Evolutionary conservation across 2,797 vertebrate species (phyloP).

Genomic region (Lacerta viridis): DNA sequence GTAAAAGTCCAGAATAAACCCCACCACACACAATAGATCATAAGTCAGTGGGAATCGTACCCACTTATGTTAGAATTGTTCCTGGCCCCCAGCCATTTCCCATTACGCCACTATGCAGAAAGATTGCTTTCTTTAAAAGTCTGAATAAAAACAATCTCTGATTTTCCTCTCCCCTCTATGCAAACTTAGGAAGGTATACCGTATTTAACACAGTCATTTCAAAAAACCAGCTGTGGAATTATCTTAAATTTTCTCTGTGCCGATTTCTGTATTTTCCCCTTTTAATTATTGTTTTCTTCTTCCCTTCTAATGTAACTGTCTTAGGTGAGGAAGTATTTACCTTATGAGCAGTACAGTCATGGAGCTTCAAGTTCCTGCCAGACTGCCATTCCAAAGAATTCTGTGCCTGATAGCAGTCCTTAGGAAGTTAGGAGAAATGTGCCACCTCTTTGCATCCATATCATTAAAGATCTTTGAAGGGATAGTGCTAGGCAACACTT

Average conservation of each 20-base stretch:
- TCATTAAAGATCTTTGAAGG: background rate
- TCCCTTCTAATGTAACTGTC: background rate
- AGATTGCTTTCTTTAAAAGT: conserved; percentile 40
- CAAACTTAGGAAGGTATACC: background rate
- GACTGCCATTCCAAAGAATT: background rate
- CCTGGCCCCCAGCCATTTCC: conserved; percentile 55
- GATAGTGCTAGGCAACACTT: background rate
- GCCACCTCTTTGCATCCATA: background rate
- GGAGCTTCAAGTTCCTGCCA: background rate
- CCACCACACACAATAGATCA: background rate
- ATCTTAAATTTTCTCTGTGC: background rate
- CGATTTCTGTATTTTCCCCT: background rate
- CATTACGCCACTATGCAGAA: conserved; percentile 40
- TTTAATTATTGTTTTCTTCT: background rate
- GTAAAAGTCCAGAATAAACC: conserved; percentile 29
- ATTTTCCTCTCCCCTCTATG: conserved; percentile 19
- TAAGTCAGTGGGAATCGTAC: background rate
- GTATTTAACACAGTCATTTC: background rate
- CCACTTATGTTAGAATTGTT: background rate
- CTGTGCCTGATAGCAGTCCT: background rate
- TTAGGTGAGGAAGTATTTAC: background rate
- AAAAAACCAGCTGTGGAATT: background rate
- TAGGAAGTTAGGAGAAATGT: too few species aligned
- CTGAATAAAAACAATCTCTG: conserved; percentile 44
- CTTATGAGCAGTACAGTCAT: background rate